phyloP scores from a whole-genome alignment of 2,113 vertebrate genomes.

The Tupaia chinensis region DNA sequence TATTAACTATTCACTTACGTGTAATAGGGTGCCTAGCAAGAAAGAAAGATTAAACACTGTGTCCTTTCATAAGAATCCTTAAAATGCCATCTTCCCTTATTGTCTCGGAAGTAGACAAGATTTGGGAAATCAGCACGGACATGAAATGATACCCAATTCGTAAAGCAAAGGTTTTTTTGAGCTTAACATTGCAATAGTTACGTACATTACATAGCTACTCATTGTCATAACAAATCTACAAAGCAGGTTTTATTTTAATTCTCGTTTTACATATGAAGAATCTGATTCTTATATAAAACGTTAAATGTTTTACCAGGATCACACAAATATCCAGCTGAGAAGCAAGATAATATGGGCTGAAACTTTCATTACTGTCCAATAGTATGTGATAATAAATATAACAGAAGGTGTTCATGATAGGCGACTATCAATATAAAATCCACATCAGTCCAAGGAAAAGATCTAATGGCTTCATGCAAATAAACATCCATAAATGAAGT shows the following conservation, averaged over 20 bases:
- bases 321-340: background rate
- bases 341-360: background rate
- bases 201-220: background rate
- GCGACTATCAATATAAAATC: background rate
- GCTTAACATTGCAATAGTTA: background rate
- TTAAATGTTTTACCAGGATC: background rate
- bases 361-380: background rate
- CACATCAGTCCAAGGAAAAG: background rate
- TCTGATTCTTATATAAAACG: background rate
- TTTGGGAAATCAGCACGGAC: background rate
- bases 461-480: background rate
- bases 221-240: background rate
- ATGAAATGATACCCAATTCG: background rate
- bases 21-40: background rate
- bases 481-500: background rate
- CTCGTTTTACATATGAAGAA: background rate
- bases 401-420: background rate
- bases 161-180: background rate
- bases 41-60: background rate
- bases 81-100: background rate
- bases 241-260: background rate
- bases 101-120: background rate
- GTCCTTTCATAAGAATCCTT: background rate
- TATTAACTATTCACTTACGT: background rate
- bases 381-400: background rate